Evolutionary conservation across 2,888 invertebrate genomes (phyloP).

Genomic region (Apotomis turbidana): DNA sequence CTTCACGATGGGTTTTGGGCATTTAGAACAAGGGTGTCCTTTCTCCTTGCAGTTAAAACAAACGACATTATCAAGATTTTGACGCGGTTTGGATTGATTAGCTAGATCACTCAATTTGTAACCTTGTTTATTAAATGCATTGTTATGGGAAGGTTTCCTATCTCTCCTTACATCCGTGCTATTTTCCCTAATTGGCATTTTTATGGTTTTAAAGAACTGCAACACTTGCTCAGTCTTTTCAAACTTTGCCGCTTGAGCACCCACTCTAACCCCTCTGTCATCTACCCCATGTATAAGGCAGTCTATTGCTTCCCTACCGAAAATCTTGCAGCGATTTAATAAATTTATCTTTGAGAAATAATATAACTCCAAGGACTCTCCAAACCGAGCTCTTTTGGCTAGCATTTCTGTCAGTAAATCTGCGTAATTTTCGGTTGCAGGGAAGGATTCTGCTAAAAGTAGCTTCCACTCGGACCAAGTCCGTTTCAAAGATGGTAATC

Average conservation of each 20-base stretch:
- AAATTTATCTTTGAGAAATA: conserved; percentile 25
- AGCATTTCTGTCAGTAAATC: conserved; percentile 28
- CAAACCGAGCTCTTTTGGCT: neutral
- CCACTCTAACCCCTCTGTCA: neutral
- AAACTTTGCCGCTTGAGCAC: neutral
- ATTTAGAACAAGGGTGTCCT: conserved; percentile 32
- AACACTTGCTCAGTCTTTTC: neutral
- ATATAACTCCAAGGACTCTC: conserved; percentile 20
- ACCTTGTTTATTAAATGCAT: too few species aligned
- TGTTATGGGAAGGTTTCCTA: neutral
- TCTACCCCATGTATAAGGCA: conserved; percentile 2
- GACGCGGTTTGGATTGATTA: neutral
- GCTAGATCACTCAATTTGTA: too few species aligned
- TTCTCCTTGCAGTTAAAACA: conserved; percentile 42
- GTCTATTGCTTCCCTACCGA: neutral
- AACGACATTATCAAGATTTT: neutral
- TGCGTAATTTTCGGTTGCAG: conserved; percentile 21
- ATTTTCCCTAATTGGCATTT: too few species aligned
- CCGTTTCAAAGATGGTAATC: conserved; percentile 22
- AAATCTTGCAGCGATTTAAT: neutral
- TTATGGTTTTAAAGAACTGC: too few species aligned
- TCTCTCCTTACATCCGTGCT: too few species aligned
- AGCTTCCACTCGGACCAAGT: conserved; percentile 35
- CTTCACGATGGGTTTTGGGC: conserved; percentile 24
- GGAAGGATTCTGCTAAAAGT: conserved; percentile 5